Base-by-base conservation (phyloP, 2,888 invertebrate species). In the Darwinula stevensoni region DNA sequence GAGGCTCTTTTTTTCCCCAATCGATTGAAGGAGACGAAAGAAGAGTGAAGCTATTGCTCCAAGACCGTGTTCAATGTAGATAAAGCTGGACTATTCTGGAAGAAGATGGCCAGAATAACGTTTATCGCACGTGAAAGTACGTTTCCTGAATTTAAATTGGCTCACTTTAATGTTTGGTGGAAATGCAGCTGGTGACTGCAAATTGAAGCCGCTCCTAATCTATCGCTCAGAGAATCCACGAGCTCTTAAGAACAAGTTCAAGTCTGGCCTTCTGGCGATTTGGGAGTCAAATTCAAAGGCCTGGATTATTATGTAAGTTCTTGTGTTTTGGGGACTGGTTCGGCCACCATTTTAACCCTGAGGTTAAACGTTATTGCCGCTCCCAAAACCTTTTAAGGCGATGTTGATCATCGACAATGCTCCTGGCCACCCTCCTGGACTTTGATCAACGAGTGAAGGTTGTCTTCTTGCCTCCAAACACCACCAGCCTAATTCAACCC, bases 121-220 rank as follows among this genome's bases (percentile, higher is more conserved):
- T 34, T 22, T 16, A 29, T 36, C 5, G 9, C 36, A 16, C 28
- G 15, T 18, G 31, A 31, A 27, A 38, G 38, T 17, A 16, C n/a
- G 9, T 13, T 22, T 11, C 22, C 37, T 22, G 39, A 39, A 3
- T 32, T 30, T 31, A 35, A 38, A 32, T 34, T 35, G 43, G 16
- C 34, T 46, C n/a, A 43, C 41, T 14, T 36, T 46, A 16, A 38
- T 45, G n/a, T 37, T 46, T 11, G 41, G 44, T 35, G 42, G 39
- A 14, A 50, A 48, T 42, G 44, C 44, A 16, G 38, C 36, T 29
- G 44, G 44, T 22, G 42, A 44, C 37, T 42, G 41, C 27, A 44
- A 44, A 36, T 34, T 45, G 30, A 47, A 47, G 40, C 47, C 48
- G 22, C 37, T 47, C 28, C 38, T 48, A n/a, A 39, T 47, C 29